Percentiles rank a stretch among this genome's conserved stretches.
Conservation (phyloP, 2,113 vertebrate genomes). For the Saccopteryx leptura region DNA sequence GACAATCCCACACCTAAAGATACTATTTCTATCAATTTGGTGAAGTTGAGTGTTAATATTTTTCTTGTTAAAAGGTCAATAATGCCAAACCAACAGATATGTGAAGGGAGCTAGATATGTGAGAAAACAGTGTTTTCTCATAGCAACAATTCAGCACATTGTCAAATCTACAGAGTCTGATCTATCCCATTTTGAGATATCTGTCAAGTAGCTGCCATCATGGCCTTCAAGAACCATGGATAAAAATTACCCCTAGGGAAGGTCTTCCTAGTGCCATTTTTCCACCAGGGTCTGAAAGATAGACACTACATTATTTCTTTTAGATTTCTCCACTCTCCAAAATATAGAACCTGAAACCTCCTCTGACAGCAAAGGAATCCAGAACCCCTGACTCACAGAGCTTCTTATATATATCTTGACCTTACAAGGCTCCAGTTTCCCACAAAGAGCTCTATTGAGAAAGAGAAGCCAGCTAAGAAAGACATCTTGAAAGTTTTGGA, state of each 20-base stretch:
- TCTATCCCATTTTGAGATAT: background rate
- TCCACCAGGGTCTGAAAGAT: slow-evolving; percentile 8
- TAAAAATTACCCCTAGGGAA: slow-evolving; percentile 23
- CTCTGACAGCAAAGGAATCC: slow-evolving; percentile 39
- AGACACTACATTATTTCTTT: slow-evolving; percentile 25
- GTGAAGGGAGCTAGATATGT: background rate
- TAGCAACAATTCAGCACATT: background rate
- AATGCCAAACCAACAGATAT: slow-evolving; percentile 45
- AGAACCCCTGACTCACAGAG: slow-evolving; percentile 1
- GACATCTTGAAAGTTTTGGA: background rate
- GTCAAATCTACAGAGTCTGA: slow-evolving; percentile 37
- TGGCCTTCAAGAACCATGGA: slow-evolving; percentile 28
- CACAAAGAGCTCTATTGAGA: slow-evolving; percentile 40
- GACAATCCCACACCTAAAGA: background rate
- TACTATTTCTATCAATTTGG: background rate
- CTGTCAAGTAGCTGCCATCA: background rate
- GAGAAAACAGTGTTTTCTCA: background rate
- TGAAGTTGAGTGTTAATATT: slow-evolving; percentile 2
- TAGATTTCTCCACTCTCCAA: slow-evolving; percentile 11
- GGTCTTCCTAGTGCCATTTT: background rate
- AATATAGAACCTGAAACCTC: slow-evolving; percentile 16
- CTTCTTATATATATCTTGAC: background rate
- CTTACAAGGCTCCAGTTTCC: background rate
- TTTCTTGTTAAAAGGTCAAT: slow-evolving; percentile 22
- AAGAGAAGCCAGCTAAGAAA: background rate